Percentiles rank a stretch among this genome's conserved stretches.
phyloP scores from a whole-genome alignment of 1,140 invertebrate genomes.

The Anthonomus grandis region DNA sequence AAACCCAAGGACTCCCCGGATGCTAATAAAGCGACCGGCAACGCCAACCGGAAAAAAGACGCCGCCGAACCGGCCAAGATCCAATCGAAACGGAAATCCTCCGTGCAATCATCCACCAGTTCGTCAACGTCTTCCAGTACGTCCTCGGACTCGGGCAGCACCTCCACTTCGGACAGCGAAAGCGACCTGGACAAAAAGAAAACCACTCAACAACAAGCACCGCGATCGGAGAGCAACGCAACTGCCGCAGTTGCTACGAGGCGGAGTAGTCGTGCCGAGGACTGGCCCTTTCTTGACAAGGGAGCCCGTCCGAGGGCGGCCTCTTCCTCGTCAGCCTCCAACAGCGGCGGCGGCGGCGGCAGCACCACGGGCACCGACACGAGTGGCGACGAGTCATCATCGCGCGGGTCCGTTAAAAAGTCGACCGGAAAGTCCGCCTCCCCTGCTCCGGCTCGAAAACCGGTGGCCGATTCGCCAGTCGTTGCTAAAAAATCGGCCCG shows the following conservation, averaged over 20 bases:
- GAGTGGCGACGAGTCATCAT: background rate
- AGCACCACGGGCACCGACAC: constrained; percentile 18
- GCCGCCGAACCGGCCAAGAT: constrained; percentile 34
- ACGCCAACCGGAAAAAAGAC: constrained; percentile 31
- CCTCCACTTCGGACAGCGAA: constrained; percentile 48
- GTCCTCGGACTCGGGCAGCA: constrained; percentile 45
- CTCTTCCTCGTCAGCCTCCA: constrained; percentile 42
- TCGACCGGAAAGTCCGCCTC: constrained; percentile 8
- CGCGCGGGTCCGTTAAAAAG: constrained; percentile 1
- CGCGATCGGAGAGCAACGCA: constrained; percentile 43
- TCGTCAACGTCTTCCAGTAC: constrained; percentile 48
- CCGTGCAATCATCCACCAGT: constrained; percentile 46
- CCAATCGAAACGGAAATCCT: constrained; percentile 46
- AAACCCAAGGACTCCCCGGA: constrained; percentile 30
- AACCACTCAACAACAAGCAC: constrained; percentile 24
- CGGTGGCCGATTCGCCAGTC: no score
- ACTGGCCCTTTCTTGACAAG: constrained; percentile 53
- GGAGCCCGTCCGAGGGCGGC: constrained; percentile 44
- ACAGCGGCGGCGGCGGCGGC: constrained; percentile 42
- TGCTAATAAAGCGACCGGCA: constrained; percentile 12
- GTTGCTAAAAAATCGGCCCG: background rate
- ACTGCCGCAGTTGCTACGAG: constrained; percentile 36
- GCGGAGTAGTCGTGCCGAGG: constrained; percentile 41
- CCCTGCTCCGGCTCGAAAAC: no score
- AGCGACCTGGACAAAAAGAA: constrained; percentile 45